Base-by-base conservation (phyloP, 2,797 vertebrate genomes). In the Molossus molossus region DNA sequence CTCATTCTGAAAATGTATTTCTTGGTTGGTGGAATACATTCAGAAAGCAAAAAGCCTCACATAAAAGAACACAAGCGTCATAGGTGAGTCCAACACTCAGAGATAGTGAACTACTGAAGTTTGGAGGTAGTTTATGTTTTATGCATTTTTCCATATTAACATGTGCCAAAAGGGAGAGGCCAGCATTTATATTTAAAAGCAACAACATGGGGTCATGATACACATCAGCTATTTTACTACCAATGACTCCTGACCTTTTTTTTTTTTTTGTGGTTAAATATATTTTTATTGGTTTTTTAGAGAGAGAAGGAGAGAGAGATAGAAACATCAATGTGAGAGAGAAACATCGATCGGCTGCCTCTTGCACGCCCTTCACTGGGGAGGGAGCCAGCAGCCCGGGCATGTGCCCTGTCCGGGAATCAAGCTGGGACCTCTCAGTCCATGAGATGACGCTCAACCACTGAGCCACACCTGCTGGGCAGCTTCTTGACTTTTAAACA, bases 1-100 rank as follows among this genome's bases (percentile, higher is more conserved):
- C 83, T 90, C 50, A 81, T 76, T 75, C 64, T 89, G 83, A 89
- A 92, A 83, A 86, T 50, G 58, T 37, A 55, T 87, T 89, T 83
- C 79, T 86, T 79, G 23, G 50, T 58, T 91, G 62, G 85, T 3
- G 65, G 33, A 75, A 55, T 20, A 83, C 70, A 94, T 23, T 79
- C 37, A 90, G 55, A 85, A 76, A 6, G 17, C 33, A 75, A 9
- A 87, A 79, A 82, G 27, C 11, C 55, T 75, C 48, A 15, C n/a
- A 70, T 57, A 29, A 75, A 87, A 90, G 45, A 64, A 92, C 80
- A 85, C 2, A 29, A 57, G 40, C 3, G 40, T 64, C 10, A 50
- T 4, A 29, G n/a, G 40, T 76, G 87, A 76, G 8, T 64, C 8
- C 48, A 87, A 76, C 8, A 70, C 8, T 50, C 53, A 88, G 50